phyloP scores from a whole-genome alignment of 1,140 invertebrate genomes.

The Paraescarpia echinospica region DNA sequence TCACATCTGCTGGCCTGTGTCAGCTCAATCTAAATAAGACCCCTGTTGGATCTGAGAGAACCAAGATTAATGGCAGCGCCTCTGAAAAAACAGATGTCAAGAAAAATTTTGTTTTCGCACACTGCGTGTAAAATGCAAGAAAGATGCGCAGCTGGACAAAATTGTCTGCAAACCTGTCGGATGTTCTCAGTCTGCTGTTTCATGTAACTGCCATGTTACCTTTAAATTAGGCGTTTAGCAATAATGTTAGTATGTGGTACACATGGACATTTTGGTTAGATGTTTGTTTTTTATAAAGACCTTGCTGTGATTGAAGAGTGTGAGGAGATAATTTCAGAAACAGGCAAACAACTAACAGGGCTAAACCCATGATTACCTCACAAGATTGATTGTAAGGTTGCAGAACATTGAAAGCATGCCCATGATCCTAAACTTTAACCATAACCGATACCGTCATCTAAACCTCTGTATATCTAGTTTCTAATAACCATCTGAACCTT shows the following conservation, averaged over 20 bases:
- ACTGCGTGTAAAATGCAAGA: neutral
- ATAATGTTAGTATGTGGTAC: neutral
- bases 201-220: neutral
- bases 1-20: neutral
- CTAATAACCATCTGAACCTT: neutral
- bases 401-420: neutral
- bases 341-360: neutral
- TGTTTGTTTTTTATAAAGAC: neutral
- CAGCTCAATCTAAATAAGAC: neutral
- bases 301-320: neutral
- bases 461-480: neutral
- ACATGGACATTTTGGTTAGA: neutral
- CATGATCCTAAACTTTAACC: neutral
- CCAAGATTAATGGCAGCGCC: neutral
- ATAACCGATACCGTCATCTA: neutral
- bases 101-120: conserved; percentile 6
- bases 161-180: neutral
- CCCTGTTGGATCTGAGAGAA: neutral
- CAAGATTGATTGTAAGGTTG: neutral
- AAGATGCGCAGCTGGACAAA: neutral
- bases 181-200: neutral
- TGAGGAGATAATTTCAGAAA: neutral
- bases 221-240: neutral
- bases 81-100: neutral
- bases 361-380: neutral